Conservation (phyloP, 1,140 invertebrate genomes). For the Caenorhabditis briggsae region DNA sequence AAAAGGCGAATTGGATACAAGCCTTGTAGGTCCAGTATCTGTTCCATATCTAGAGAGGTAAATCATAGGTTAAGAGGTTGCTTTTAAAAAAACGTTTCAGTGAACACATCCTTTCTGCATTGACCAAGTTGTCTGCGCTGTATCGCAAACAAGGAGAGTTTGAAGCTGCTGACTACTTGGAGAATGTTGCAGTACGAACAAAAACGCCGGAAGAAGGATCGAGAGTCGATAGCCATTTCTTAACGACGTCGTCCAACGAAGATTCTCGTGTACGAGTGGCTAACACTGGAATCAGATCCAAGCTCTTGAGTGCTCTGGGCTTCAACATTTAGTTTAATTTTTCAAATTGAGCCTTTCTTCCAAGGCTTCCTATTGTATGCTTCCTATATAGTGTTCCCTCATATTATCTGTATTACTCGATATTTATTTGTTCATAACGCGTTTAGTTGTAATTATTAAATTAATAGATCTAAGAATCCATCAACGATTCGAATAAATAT, state of each 20-base stretch:
- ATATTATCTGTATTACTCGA: neutral
- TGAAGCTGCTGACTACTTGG: constrained; percentile 95
- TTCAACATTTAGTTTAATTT: neutral
- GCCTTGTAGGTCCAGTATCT: constrained; percentile 80
- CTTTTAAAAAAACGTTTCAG: constrained; percentile 77
- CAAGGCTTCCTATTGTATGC: too few species aligned
- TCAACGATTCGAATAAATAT: too few species aligned
- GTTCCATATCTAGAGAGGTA: constrained; percentile 95
- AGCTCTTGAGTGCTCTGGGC: neutral
- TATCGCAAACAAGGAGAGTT: constrained; percentile 96
- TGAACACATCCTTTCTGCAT: constrained; percentile 92
- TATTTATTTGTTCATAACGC: neutral
- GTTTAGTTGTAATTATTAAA: neutral
- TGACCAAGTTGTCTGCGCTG: constrained; percentile 94
- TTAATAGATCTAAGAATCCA: too few species aligned
- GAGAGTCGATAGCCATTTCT: neutral
- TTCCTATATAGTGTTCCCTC: neutral
- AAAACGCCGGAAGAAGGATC: constrained; percentile 81
- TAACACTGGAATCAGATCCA: neutral
- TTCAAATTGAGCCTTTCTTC: too few species aligned
- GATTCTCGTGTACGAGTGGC: neutral
- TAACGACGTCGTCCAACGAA: neutral
- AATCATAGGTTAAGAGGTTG: constrained; percentile 64
- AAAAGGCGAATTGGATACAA: constrained; percentile 68
- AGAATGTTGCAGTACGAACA: constrained; percentile 93